phyloP scores from a whole-genome alignment of 2,113 vertebrate genomes.

The Eptesicus fuscus region DNA sequence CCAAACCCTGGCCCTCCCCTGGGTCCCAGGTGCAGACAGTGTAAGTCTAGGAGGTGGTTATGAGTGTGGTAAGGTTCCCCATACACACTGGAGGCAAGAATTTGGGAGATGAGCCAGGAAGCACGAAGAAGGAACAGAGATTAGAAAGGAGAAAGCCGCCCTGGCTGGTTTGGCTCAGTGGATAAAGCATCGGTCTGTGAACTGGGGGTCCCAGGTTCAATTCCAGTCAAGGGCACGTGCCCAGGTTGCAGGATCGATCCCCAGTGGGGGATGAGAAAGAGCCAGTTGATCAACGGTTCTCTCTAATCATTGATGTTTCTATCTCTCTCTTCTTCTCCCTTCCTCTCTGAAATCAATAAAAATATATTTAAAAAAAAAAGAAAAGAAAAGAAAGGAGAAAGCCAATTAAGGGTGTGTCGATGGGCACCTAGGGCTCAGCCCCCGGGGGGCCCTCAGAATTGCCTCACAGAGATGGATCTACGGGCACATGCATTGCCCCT shows the following conservation, averaged over 20 bases:
- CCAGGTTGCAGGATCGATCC: too few species aligned
- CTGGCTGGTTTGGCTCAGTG: too few species aligned
- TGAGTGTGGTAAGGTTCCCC: not conserved
- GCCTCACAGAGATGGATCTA: not conserved
- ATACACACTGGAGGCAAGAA: not conserved
- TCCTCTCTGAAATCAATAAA: too few species aligned
- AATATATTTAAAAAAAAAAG: too few species aligned
- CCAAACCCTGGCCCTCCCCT: not conserved
- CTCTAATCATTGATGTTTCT: too few species aligned
- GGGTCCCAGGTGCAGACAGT: not conserved
- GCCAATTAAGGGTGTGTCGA: accelerated
- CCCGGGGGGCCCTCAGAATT: not conserved
- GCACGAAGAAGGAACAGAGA: not conserved
- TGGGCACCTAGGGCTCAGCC: too few species aligned
- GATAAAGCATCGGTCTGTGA: too few species aligned
- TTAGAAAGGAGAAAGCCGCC: not conserved
- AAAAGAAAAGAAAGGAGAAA: not conserved
- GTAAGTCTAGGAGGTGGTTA: not conserved
- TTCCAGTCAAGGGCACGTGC: too few species aligned
- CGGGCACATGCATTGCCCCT: not conserved
- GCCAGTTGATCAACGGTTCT: too few species aligned
- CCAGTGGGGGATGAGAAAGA: too few species aligned
- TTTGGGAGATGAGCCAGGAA: not conserved
- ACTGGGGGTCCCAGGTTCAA: too few species aligned
- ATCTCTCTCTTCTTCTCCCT: too few species aligned